A percentile compares a stretch with the other conserved stretches of the same genome.
These are phyloP conservation scores for Dryas iulia DNA, from an alignment of 1,140 invertebrate species.

Conservation along the genomic window DNA sequence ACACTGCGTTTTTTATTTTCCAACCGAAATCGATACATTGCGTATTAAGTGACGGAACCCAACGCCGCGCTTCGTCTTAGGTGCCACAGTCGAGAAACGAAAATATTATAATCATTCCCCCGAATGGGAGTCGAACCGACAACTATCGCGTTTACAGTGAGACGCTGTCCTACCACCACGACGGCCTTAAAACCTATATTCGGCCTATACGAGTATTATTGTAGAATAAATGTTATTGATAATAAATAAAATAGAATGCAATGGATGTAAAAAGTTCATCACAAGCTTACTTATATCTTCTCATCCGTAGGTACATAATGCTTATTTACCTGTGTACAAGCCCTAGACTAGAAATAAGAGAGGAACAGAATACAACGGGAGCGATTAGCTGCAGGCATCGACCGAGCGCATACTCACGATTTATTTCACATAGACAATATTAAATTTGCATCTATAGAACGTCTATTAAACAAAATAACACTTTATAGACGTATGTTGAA, in stretches of 20 bases:
- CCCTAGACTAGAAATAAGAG: constrained; percentile 22
- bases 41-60: too few species aligned
- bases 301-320: not conserved
- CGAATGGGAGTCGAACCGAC: too few species aligned
- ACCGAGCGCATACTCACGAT: constrained; percentile 62
- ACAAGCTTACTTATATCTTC: not conserved
- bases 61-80: too few species aligned
- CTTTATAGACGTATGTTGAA: constrained; percentile 32
- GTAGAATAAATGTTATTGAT: not conserved
- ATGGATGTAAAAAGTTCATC: not conserved
- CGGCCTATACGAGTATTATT: too few species aligned
- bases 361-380: constrained; percentile 48
- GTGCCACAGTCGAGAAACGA: too few species aligned
- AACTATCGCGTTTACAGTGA: too few species aligned
- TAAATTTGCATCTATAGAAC: constrained; percentile 28
- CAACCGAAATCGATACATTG: too few species aligned
- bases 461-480: constrained; percentile 30
- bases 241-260: not conserved
- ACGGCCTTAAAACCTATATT: too few species aligned
- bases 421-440: constrained; percentile 51
- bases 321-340: constrained; percentile 1
- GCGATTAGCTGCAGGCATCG: constrained; percentile 64
- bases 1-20: too few species aligned
- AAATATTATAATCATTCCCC: too few species aligned
- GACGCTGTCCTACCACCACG: too few species aligned